These are phyloP conservation scores for Sceliomorpha sp. DNA, from an alignment of 2,888 invertebrate species.

Conservation along the genomic window DNA sequence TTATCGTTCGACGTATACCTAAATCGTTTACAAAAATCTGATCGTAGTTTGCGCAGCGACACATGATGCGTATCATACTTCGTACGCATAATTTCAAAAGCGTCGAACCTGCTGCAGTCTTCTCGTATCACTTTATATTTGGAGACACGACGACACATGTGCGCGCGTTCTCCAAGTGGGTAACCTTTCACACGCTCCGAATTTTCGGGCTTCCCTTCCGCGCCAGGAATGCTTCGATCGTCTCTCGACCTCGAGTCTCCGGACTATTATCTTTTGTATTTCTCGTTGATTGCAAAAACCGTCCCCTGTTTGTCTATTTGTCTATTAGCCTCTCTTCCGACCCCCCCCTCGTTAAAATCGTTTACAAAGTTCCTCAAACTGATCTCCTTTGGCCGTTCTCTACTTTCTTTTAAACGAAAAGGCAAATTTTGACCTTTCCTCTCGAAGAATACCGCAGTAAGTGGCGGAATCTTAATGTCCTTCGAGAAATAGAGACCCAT, in stretches of 20 bases:
- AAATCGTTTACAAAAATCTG: too few relatives aligned
- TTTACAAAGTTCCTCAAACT: conserved; percentile 2
- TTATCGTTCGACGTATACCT: too few relatives aligned
- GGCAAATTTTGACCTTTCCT: not conserved
- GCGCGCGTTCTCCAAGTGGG: conserved; percentile 60
- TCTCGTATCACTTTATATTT: conserved; percentile 45
- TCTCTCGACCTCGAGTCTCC: too few relatives aligned
- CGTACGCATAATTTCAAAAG: conserved; percentile 37
- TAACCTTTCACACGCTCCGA: conserved; percentile 72
- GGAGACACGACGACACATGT: conserved; percentile 64
- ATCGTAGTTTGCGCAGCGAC: too few relatives aligned
- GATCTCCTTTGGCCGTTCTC: conserved; percentile 23
- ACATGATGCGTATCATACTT: too few relatives aligned
- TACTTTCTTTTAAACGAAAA: conserved; percentile 17
- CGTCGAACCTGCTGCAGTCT: conserved; percentile 45
- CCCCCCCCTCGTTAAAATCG: too few relatives aligned
- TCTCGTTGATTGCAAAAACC: too few relatives aligned
- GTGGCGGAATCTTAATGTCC: conserved; percentile 8
- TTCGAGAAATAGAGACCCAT: conserved; percentile 18
- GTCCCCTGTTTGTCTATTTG: too few relatives aligned
- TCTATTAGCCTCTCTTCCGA: too few relatives aligned
- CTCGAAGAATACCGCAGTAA: not conserved
- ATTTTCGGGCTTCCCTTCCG: conserved; percentile 37
- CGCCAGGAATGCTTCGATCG: conserved; percentile 3
- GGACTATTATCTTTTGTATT: too few relatives aligned